Evolutionary conservation across 2,888 invertebrate genomes (phyloP).

Genomic region (Agrotis exclamationis): DNA sequence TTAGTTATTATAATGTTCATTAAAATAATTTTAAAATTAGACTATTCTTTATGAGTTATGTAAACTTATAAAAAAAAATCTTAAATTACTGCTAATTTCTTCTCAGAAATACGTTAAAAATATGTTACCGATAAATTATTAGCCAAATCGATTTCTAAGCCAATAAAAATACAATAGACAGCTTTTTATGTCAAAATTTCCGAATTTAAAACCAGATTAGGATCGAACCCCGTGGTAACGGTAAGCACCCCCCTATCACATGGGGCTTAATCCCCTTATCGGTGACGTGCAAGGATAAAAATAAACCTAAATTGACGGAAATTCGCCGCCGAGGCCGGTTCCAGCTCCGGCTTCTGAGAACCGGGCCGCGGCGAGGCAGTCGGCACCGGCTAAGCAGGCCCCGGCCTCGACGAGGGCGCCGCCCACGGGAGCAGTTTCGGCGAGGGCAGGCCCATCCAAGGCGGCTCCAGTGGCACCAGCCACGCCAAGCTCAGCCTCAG

Average conservation of each 20-base stretch:
- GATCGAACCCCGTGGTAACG: slow-evolving; percentile 6
- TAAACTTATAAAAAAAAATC: background rate
- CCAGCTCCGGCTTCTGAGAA: too few species aligned
- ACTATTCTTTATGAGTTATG: too few species aligned
- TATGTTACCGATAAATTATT: background rate
- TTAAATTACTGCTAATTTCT: background rate
- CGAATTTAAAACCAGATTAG: slow-evolving; percentile 28
- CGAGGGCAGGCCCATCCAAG: too few species aligned
- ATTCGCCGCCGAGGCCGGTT: too few species aligned
- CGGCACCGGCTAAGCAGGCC: too few species aligned
- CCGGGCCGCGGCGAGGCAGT: too few species aligned
- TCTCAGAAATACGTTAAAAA: background rate
- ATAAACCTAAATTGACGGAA: background rate
- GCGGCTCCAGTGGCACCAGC: too few species aligned
- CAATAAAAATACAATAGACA: slow-evolving; percentile 26
- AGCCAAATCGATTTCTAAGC: slow-evolving; percentile 1
- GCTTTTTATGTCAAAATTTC: slow-evolving; percentile 3
- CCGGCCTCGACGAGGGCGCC: too few species aligned
- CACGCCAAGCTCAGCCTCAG: too few species aligned
- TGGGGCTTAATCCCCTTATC: slow-evolving; percentile 31
- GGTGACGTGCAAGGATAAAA: background rate
- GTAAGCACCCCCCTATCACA: slow-evolving; percentile 8
- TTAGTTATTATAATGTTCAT: background rate
- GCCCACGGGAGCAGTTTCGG: too few species aligned
- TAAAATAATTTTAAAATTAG: slow-evolving; percentile 1